Conservation (phyloP, 2,888 invertebrate genomes). For the Drosophila barbarae region DNA sequence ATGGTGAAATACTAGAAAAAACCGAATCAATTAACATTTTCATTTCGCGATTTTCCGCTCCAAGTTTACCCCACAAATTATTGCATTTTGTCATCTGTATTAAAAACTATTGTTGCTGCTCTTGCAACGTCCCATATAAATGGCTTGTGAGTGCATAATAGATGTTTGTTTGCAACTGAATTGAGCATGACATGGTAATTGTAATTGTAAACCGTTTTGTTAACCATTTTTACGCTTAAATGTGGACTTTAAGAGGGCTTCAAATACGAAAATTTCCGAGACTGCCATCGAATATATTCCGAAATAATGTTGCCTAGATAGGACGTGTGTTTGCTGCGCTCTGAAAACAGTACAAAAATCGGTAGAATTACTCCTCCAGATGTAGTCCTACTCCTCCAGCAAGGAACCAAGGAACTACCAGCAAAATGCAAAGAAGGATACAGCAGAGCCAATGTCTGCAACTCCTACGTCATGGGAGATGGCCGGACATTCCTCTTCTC, state of each 20-base stretch:
- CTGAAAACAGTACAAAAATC: no score
- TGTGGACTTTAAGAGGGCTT: conserved; percentile 10
- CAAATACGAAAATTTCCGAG: background rate
- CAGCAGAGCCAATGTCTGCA: no score
- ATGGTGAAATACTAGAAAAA: conserved; percentile 34
- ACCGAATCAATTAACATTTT: conserved; percentile 72
- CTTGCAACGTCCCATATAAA: conserved; percentile 13
- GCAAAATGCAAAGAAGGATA: no score
- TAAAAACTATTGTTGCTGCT: conserved; percentile 27
- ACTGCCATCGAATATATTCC: background rate
- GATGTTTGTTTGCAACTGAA: conserved; percentile 29
- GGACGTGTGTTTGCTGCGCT: no score
- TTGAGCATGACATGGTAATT: conserved; percentile 12
- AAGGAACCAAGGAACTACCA: no score
- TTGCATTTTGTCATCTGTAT: conserved; percentile 46
- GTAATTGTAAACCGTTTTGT: conserved; percentile 2
- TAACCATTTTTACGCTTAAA: conserved; percentile 1
- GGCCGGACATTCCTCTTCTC: no score
- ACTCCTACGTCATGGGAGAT: no score
- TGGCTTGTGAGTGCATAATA: conserved; percentile 29
- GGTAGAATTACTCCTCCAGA: no score
- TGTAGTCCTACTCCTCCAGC: no score
- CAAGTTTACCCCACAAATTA: conserved; percentile 61
- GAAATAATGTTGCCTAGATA: no score
- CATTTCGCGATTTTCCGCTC: conserved; percentile 67